A percentile compares a stretch with the other conserved stretches of the same genome.
Conservation (phyloP, 2,888 invertebrate species). For the Apotomis capreana region DNA sequence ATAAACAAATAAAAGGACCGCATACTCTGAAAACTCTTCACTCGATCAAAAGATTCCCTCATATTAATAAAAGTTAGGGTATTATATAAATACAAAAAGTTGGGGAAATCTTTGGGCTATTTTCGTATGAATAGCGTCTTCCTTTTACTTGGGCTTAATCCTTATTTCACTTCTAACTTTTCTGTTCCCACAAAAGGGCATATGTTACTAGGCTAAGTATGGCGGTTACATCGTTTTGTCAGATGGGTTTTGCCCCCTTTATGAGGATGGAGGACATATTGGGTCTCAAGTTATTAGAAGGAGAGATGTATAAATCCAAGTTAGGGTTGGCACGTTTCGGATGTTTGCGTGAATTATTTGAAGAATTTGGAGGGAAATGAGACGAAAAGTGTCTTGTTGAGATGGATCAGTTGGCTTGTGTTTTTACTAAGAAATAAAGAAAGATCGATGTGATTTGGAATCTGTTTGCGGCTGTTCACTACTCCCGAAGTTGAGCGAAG, state of each 20-base stretch:
- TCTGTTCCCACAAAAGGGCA: not conserved
- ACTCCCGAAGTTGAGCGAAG: too few relatives aligned
- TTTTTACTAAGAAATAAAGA: not conserved
- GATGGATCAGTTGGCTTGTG: not conserved
- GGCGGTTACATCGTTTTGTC: not conserved
- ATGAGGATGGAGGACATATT: constrained; percentile 1
- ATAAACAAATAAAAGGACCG: constrained; percentile 14
- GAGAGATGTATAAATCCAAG: constrained; percentile 9
- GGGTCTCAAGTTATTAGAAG: constrained; percentile 5
- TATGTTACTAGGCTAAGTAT: not conserved
- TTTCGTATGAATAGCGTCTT: constrained; percentile 25
- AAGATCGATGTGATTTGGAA: not conserved
- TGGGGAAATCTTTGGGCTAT: constrained; percentile 20
- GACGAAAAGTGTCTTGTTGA: not conserved
- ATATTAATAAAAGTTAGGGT: constrained; percentile 33
- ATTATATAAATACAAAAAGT: constrained; percentile 32
- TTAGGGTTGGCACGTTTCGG: constrained; percentile 7
- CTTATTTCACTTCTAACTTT: constrained; percentile 18
- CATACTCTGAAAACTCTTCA: constrained; percentile 10
- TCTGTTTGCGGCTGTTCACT: too few relatives aligned
- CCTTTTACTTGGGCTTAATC: constrained; percentile 15
- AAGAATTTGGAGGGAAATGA: constrained; percentile 9
- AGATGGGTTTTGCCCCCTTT: not conserved
- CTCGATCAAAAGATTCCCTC: not conserved
- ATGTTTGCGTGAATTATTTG: constrained; percentile 14